Percentiles rank a stretch among this genome's conserved stretches.
Evolutionary conservation across 2,113 vertebrate genomes (phyloP).

Genomic region (Melanocharis versteri): DNA sequence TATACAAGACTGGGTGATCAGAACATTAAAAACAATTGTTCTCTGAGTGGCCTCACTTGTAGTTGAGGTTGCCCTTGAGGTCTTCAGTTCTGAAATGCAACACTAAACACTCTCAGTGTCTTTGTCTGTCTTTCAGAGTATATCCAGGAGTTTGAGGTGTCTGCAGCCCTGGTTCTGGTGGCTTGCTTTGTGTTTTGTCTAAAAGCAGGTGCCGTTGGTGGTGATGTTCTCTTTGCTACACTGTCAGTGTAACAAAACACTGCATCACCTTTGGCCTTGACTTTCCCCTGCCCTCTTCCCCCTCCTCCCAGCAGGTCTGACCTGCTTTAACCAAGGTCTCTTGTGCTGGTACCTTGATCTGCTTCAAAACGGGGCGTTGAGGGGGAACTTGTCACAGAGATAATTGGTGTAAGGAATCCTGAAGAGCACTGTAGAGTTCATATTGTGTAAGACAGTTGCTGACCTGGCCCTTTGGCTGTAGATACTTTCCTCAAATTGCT

Average conservation of each 20-base stretch:
- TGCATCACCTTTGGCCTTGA: background rate
- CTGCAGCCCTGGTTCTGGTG: background rate
- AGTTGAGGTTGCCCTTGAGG: background rate
- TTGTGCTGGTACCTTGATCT: background rate
- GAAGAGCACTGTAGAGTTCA: background rate
- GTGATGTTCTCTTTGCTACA: background rate
- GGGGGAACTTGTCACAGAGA: background rate
- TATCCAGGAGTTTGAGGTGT: background rate
- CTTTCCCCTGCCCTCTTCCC: background rate
- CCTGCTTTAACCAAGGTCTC: background rate
- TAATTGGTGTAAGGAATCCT: background rate
- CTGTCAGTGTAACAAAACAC: background rate
- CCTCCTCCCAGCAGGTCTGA: background rate
- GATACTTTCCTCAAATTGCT: background rate
- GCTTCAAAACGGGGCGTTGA: background rate
- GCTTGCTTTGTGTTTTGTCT: background rate
- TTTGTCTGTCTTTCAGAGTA: background rate
- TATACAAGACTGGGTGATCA: background rate
- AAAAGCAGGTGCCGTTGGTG: background rate
- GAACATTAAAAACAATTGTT: background rate
- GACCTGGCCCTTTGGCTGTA: background rate
- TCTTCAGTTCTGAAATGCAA: background rate
- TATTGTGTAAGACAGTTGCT: background rate
- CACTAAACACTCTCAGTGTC: background rate
- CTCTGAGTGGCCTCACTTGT: background rate